Evolutionary conservation across 2,797 vertebrate genomes (phyloP).

Genomic region (Bufotes viridis): DNA sequence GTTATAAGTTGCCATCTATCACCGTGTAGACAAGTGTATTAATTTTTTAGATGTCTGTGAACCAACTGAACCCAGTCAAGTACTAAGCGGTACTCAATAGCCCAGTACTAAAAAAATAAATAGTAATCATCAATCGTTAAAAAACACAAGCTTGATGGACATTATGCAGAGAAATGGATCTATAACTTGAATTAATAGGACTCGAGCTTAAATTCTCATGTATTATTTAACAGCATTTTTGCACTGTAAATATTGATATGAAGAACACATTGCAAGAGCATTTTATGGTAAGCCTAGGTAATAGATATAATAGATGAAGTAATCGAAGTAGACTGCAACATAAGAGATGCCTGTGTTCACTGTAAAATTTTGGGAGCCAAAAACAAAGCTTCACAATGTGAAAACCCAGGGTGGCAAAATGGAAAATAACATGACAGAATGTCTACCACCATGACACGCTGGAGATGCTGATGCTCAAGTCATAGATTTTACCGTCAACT

Average conservation of each 20-base stretch:
- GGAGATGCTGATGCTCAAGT: background rate
- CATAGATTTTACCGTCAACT: background rate
- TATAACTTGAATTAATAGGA: slow-evolving; percentile 61
- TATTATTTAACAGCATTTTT: slow-evolving; percentile 60
- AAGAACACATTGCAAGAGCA: background rate
- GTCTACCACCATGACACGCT: background rate
- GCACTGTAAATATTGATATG: slow-evolving; percentile 58
- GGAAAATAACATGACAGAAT: background rate
- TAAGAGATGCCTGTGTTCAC: slow-evolving; percentile 19
- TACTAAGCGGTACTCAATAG: slow-evolving; percentile 52
- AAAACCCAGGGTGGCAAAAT: background rate
- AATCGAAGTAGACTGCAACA: slow-evolving; percentile 63
- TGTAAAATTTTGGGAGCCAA: background rate
- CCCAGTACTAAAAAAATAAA: slow-evolving; percentile 58
- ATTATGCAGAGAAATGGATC: slow-evolving; percentile 63
- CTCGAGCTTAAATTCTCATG: slow-evolving; percentile 56
- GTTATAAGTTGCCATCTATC: slow-evolving; percentile 23
- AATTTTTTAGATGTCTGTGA: slow-evolving; percentile 59
- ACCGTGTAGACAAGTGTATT: slow-evolving; percentile 53
- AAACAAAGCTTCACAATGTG: background rate
- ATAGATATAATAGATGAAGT: slow-evolving; percentile 69
- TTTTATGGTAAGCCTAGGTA: slow-evolving; percentile 63
- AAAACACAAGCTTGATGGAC: slow-evolving; percentile 65
- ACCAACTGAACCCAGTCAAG: slow-evolving; percentile 49
- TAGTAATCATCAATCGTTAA: slow-evolving; percentile 60